Evolutionary conservation across 1,140 invertebrate species (phyloP).

Genomic region (Drosophila suzukii): DNA sequence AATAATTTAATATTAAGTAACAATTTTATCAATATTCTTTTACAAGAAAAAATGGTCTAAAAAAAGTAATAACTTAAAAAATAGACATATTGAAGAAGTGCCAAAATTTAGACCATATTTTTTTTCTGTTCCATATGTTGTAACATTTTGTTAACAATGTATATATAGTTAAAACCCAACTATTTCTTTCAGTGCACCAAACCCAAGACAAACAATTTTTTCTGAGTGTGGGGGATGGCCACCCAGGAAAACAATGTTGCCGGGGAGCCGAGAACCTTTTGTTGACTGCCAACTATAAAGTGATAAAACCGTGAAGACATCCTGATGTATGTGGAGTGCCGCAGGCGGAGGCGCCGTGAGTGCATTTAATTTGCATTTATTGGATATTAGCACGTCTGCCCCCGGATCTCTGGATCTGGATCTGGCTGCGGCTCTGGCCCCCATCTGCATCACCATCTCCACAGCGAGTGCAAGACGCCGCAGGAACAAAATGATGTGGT

Average conservation of each 20-base stretch:
- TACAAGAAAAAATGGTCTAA: no score
- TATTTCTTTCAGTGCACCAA: conserved; percentile 8
- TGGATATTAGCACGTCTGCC: conserved; percentile 51
- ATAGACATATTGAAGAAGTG: no score
- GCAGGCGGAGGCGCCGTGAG: conserved; percentile 33
- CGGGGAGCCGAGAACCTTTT: conserved; percentile 38
- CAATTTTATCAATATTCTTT: no score
- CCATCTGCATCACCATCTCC: not conserved
- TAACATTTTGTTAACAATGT: no score
- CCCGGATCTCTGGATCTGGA: conserved; percentile 3
- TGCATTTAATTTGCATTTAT: conserved; percentile 81
- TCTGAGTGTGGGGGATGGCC: conserved; percentile 29
- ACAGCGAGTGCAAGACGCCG: conserved; percentile 41
- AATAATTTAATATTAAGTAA: no score
- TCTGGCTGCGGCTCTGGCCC: no score
- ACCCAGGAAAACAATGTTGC: conserved; percentile 58
- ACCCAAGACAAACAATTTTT: conserved; percentile 4
- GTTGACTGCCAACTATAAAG: conserved; percentile 62
- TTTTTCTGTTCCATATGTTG: no score
- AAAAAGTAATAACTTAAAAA: no score
- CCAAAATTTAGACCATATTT: no score
- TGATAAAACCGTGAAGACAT: conserved; percentile 65
- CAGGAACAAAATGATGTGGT: conserved; percentile 57
- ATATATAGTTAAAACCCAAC: no score
- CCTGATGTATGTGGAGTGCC: conserved; percentile 36